Percentiles rank a stretch among this genome's conserved stretches.
These are phyloP conservation scores for Apotomis turbidana DNA, from an alignment of 2,888 invertebrate genomes.

Conservation along the genomic window DNA sequence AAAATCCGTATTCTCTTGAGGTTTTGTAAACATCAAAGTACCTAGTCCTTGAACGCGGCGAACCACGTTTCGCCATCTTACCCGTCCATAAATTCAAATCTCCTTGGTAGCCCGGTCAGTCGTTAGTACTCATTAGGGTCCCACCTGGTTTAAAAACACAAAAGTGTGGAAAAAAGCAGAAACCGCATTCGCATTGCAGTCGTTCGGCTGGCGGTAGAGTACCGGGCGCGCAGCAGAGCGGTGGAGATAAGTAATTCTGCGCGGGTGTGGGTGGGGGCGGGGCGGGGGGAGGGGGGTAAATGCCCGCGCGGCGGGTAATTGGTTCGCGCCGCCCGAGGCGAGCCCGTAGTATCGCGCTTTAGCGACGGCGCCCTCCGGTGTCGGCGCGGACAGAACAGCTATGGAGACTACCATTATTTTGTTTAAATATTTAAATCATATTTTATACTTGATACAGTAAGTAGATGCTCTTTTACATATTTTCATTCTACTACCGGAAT, in stretches of 20 bases:
- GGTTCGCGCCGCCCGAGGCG: constrained; percentile 84
- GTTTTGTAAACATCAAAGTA: constrained; percentile 17
- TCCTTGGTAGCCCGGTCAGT: constrained; percentile 25
- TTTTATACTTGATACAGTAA: too few species aligned
- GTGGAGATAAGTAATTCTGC: constrained; percentile 74
- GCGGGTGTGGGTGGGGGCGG: constrained; percentile 54
- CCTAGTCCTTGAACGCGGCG: constrained; percentile 9
- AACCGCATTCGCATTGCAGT: constrained; percentile 75
- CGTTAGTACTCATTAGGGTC: constrained; percentile 41
- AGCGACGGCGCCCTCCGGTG: constrained; percentile 84
- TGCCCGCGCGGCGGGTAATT: constrained; percentile 82
- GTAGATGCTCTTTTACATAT: too few species aligned
- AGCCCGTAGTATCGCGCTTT: constrained; percentile 83
- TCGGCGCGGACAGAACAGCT: constrained; percentile 62
- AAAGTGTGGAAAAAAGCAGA: constrained; percentile 60
- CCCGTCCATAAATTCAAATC: constrained; percentile 32
- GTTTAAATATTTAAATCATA: constrained; percentile 41
- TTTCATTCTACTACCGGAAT: too few species aligned
- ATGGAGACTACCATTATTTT: constrained; percentile 58
- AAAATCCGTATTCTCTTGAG: constrained; percentile 1
- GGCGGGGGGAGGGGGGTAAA: constrained; percentile 70
- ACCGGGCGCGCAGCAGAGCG: constrained; percentile 69
- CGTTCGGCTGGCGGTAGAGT: constrained; percentile 77
- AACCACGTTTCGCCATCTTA: neutral
- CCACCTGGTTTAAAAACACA: constrained; percentile 37